Conservation (phyloP, 2,797 vertebrate species). For the Tinamus major region DNA sequence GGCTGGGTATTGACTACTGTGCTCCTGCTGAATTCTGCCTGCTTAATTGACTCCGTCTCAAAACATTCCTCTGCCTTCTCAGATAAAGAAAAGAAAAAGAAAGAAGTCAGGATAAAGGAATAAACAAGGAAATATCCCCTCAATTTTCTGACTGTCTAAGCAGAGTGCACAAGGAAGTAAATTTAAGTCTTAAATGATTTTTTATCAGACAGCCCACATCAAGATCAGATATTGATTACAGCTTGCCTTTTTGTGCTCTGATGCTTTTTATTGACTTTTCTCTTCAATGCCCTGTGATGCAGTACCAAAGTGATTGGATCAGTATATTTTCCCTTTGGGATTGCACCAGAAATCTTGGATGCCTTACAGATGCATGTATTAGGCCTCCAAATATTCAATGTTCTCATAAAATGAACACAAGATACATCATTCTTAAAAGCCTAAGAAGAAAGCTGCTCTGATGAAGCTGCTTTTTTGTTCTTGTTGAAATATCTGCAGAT, state of each 20-base stretch:
- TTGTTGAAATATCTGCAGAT: background rate
- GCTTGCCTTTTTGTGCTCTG: slow-evolving; percentile 67
- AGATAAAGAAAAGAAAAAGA: background rate
- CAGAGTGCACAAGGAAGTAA: slow-evolving; percentile 36
- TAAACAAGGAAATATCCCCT: background rate
- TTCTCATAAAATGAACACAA: slow-evolving; percentile 20
- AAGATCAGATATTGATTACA: slow-evolving; percentile 73
- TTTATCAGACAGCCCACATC: slow-evolving; percentile 56
- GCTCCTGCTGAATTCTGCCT: slow-evolving; percentile 12
- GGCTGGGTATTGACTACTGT: background rate
- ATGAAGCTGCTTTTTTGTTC: background rate
- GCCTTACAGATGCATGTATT: slow-evolving; percentile 38
- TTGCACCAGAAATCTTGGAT: slow-evolving; percentile 53
- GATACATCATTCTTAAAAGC: background rate
- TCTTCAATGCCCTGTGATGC: slow-evolving; percentile 47
- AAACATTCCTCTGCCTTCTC: slow-evolving; percentile 23
- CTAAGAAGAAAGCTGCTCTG: background rate
- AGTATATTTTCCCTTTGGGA: slow-evolving; percentile 61
- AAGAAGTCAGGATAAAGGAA: background rate
- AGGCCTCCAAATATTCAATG: slow-evolving; percentile 37
- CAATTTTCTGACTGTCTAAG: background rate
- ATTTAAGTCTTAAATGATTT: slow-evolving; percentile 62
- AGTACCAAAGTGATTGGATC: slow-evolving; percentile 56
- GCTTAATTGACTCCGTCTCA: slow-evolving; percentile 33
- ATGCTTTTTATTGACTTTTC: slow-evolving; percentile 75